Evolutionary conservation across 1,140 invertebrate species (phyloP), one percentile per base, ranked within the genome.

Genomic region (Pseudachorutes palmiensis): DNA sequence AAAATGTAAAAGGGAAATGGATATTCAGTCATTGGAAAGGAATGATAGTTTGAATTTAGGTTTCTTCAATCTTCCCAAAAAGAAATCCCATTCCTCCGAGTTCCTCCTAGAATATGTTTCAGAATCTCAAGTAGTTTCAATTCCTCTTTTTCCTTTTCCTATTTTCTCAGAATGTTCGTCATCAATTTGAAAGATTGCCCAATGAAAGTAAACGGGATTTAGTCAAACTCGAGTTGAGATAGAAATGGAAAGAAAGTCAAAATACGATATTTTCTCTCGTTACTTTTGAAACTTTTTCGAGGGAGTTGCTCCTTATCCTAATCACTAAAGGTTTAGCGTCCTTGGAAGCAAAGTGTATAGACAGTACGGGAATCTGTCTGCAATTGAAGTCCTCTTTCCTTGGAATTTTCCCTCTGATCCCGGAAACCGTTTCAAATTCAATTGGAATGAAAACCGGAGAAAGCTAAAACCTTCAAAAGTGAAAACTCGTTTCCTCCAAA

Each of bases 111-210:
- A 33, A 67, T 67, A 64, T 64, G 65, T 67, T 66, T 66, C 51
- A 59, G 65, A 70, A 63, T 62, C 65, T 49, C 61, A 60, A 60
- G 30, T 60, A 30, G 51, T 24, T 55, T 24, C 14, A 9, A 14
- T 60, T 66, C 28, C 41, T 57, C 28, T 26, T n/a, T n/a, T n/a
- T n/a, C n/a, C n/a, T n/a, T 2, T 29, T 9, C 22, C 33, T 32
- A 48, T 65, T 62, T 60, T 24, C 31, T 30, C 57, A 36, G 65
- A 70, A 61, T 64, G 59, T 63, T 65, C 32, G 24, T 69, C 70
- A 69, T 71, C 70, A 71, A 71, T 71, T 71, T 71, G 70, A 71
- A 64, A 71, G 67, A 71, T 71, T 68, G 70, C 33, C 26, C 64
- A 63, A 66, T 71, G 61, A 64, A 65, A 55, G 24, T 67, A 48